Evolutionary conservation across 2,888 invertebrate genomes (phyloP).

Genomic region (Meteorus cinctellus): DNA sequence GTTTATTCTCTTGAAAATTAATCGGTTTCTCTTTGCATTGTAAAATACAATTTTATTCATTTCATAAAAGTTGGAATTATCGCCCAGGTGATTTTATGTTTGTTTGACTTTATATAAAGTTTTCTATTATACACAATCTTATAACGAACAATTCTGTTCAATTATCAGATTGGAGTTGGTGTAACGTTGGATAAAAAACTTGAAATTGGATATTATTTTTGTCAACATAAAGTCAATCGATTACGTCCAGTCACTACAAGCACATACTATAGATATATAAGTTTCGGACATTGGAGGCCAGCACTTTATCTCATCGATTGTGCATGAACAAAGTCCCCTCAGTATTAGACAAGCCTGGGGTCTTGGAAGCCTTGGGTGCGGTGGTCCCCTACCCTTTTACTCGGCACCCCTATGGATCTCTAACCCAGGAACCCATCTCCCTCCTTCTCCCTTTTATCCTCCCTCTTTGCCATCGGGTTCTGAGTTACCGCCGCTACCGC

Average conservation of each 20-base stretch:
- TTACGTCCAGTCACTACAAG: not conserved
- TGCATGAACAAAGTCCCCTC: constrained; percentile 66
- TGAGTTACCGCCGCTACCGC: constrained; percentile 30
- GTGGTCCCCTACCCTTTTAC: constrained; percentile 67
- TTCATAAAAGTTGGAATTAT: too few species aligned
- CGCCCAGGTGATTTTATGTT: too few species aligned
- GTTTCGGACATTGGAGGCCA: constrained; percentile 7
- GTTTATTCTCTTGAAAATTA: too few species aligned
- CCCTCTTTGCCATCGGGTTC: constrained; percentile 40
- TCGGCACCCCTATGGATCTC: constrained; percentile 69
- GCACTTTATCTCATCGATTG: constrained; percentile 49
- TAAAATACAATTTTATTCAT: too few species aligned
- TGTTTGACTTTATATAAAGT: too few species aligned
- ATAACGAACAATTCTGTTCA: too few species aligned
- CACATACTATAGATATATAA: not conserved
- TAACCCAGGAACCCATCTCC: constrained; percentile 50
- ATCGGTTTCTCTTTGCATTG: too few species aligned
- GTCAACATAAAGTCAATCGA: not conserved
- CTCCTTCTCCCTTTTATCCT: constrained; percentile 46
- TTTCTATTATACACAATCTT: too few species aligned
- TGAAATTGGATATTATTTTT: not conserved
- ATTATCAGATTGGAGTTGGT: too few species aligned
- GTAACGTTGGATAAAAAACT: not conserved
- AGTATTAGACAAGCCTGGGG: constrained; percentile 66
- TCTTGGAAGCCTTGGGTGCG: constrained; percentile 67